Evolutionary conservation across 2,888 invertebrate species (phyloP).

Genomic region (Gymnocheta viridis): DNA sequence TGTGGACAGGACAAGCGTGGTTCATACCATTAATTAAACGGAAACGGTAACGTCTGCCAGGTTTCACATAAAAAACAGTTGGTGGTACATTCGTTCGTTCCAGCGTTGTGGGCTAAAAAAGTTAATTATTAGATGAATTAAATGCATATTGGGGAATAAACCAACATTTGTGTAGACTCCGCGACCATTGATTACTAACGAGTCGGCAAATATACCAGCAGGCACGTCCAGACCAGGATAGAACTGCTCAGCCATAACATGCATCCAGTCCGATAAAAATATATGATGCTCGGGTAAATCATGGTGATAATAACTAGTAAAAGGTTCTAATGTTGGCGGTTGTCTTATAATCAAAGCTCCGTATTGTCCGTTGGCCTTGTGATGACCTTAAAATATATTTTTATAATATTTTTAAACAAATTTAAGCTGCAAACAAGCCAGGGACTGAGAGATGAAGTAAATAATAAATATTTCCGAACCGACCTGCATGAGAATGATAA

Average conservation of each 20-base stretch:
- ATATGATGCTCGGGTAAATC: slow-evolving; percentile 88
- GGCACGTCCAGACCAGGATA: slow-evolving; percentile 75
- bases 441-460: not conserved
- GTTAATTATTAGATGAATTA: not conserved
- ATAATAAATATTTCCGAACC: not conserved
- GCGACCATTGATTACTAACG: slow-evolving; percentile 77
- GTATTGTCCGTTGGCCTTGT: slow-evolving; percentile 90
- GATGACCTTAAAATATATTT: slow-evolving; percentile 85
- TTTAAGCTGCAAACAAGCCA: too few relatives aligned
- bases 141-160: not conserved
- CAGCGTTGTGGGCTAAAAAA: slow-evolving; percentile 25
- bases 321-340: slow-evolving; percentile 85
- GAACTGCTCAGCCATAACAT: slow-evolving; percentile 83
- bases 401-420: too few relatives aligned
- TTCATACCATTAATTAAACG: slow-evolving; percentile 79
- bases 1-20: slow-evolving; percentile 77
- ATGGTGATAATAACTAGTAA: slow-evolving; percentile 86
- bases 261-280: slow-evolving; percentile 90
- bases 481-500: slow-evolving; percentile 4
- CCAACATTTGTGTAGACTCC: slow-evolving; percentile 74
- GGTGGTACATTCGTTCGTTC: slow-evolving; percentile 71
- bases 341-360: slow-evolving; percentile 89
- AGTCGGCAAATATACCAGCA: slow-evolving; percentile 73
- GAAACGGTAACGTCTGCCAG: slow-evolving; percentile 79
- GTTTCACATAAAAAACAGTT: slow-evolving; percentile 73